These are phyloP conservation scores for Anolis carolinensis DNA, from an alignment of 2,113 vertebrate species.

Conservation along the genomic window DNA sequence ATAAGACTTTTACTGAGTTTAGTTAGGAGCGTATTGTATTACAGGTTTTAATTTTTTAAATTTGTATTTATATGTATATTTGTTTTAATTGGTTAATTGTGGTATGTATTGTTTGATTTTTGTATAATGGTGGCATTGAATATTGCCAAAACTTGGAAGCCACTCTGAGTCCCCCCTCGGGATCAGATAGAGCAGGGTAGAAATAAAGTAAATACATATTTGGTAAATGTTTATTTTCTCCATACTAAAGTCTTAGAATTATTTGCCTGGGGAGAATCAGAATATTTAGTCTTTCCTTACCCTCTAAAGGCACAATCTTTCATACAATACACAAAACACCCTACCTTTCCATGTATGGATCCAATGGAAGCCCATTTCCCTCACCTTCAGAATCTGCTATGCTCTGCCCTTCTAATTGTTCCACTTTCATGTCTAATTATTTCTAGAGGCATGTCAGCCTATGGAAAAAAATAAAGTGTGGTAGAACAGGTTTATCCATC, in stretches of 20 bases:
- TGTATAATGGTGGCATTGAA: no score
- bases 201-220: no score
- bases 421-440: neutral
- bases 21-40: no score
- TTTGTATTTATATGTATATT: no score
- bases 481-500: neutral
- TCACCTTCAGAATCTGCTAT: neutral
- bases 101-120: no score
- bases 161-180: no score
- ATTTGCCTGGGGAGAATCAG: neutral
- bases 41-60: no score
- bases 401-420: neutral
- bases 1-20: conserved; percentile 58
- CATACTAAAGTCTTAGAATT: neutral
- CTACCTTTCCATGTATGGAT: neutral
- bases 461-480: neutral
- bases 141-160: no score
- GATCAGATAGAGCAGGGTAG: no score
- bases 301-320: neutral
- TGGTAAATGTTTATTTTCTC: neutral
- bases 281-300: neutral
- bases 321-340: neutral
- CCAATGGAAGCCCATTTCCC: neutral
- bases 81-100: no score
- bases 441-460: neutral